Percentiles rank a stretch among this genome's conserved stretches.
Conservation (phyloP, 92 coral and sea anemone genomes). For the Palythoa grandis region DNA sequence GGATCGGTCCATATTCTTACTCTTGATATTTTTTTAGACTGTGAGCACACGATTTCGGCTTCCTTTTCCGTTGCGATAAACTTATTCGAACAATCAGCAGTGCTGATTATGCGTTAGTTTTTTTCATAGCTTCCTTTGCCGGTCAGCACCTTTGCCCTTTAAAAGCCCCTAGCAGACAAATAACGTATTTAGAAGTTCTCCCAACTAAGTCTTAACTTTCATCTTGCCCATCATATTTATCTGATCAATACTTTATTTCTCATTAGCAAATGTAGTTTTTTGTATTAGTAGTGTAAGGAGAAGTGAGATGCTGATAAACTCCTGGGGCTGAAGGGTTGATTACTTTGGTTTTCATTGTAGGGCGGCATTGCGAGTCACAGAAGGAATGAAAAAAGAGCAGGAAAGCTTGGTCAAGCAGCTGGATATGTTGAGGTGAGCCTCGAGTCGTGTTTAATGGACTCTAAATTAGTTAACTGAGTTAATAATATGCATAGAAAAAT, state of each 20-base stretch:
- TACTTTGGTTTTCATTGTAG: slow-evolving; percentile 32
- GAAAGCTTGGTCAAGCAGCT: slow-evolving; percentile 91
- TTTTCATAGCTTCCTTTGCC: too few relatives aligned
- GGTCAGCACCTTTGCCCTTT: too few relatives aligned
- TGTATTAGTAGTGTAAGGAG: not conserved
- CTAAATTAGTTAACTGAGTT: not conserved
- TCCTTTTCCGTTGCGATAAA: not conserved
- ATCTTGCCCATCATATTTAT: too few relatives aligned
- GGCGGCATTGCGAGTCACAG: slow-evolving; percentile 89
- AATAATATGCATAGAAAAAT: too few relatives aligned
- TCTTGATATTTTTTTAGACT: too few relatives aligned
- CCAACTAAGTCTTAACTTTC: too few relatives aligned
- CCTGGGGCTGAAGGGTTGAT: not conserved
- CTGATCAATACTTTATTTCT: too few relatives aligned
- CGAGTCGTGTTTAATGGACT: not conserved
- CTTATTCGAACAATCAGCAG: not conserved
- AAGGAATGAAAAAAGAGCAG: slow-evolving; percentile 94
- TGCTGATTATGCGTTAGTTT: too few relatives aligned
- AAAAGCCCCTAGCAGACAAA: too few relatives aligned
- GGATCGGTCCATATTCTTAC: too few relatives aligned
- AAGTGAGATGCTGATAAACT: not conserved
- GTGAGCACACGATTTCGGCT: too few relatives aligned
- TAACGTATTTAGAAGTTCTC: too few relatives aligned
- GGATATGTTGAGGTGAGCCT: slow-evolving; percentile 83
- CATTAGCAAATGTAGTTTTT: not conserved